Percentiles rank a stretch among this genome's conserved stretches.
These are phyloP conservation scores for Baryphthengus martii DNA, from an alignment of 2,113 vertebrate genomes.

Conservation along the genomic window DNA sequence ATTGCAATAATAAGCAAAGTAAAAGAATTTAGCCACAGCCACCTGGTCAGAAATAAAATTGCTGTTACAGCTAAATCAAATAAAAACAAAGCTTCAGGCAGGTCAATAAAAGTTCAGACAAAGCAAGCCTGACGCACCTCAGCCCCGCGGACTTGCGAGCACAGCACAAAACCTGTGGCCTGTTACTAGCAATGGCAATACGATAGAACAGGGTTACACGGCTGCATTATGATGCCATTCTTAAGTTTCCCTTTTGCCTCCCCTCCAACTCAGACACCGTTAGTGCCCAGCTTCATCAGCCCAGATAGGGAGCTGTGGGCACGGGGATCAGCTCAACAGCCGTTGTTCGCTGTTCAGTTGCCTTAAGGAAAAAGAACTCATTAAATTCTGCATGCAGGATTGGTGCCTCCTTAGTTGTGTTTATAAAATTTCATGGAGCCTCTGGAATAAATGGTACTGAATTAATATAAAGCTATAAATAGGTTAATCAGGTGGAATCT, in stretches of 20 bases:
- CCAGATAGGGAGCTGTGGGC: not conserved
- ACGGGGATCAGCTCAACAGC: not conserved
- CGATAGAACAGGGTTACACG: not conserved
- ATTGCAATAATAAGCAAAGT: not conserved
- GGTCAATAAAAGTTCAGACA: not conserved
- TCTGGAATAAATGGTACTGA: not conserved
- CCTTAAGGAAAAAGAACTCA: not conserved
- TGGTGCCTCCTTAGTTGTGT: not conserved
- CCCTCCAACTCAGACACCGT: not conserved
- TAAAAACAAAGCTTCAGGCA: not conserved
- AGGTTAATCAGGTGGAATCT: conserved; percentile 13
- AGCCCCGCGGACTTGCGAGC: not conserved
- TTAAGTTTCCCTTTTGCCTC: not conserved
- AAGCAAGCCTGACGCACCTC: not conserved
- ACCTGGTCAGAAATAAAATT: not conserved
- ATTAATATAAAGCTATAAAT: conserved; percentile 20
- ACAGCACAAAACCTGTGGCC: not conserved
- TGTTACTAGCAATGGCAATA: not conserved
- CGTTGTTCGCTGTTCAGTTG: not conserved
- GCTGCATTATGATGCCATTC: not conserved
- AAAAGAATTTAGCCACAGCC: not conserved
- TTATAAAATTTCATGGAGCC: not conserved
- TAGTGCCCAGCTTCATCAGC: not conserved
- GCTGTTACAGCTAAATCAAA: not conserved
- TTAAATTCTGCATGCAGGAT: not conserved